Evolutionary conservation across 2,888 invertebrate genomes (phyloP), one percentile per base, ranked within the genome.

Genomic region (Alsophila aescularia): DNA sequence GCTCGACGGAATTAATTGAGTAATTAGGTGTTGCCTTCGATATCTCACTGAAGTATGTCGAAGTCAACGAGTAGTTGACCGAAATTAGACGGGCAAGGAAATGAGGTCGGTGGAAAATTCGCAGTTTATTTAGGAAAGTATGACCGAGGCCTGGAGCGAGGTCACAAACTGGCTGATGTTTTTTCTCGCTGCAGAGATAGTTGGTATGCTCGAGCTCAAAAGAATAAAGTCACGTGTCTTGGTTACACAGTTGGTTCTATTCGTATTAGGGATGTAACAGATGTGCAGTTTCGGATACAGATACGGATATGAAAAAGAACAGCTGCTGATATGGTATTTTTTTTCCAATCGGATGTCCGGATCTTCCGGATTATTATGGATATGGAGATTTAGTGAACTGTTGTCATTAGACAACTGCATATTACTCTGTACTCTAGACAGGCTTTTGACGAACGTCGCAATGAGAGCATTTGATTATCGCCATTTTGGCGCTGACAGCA

Each of bases 1-100:
- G 67, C 63, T 29, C 69, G 67, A 72, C 73, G 69, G 73, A 78
- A 79, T 79, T 83, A 78, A 81, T 83, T 80, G 77, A 80, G 78
- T 79, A 74, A 85, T 82, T 83, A 78, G n/a, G 60, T 64, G 71
- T 72, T 69, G 69, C 64, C 75, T 72, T 73, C 65, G 66, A 76
- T 70, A 75, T 75, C 77, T 77, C 66, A 71, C 64, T 43, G 42
- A 58, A 56, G 55, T 45, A 64, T 58, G 57, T 42, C 52, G 45
- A 68, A 60, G 44, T 49, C 36, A 29, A 14, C 31, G 52, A 47
- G 37, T 21, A 57, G 58, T 60, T 60, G 58, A 58, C 60, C 62
- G 47, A 66, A 69, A 66, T 67, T 66, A 66, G 67, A 70, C 71
- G 68, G 58, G 52, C 45, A 49, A 45, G 65, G 73, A 75, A 75